phyloP scores from a whole-genome alignment of 2,113 vertebrate species.

The Prochilodus magdalenae region DNA sequence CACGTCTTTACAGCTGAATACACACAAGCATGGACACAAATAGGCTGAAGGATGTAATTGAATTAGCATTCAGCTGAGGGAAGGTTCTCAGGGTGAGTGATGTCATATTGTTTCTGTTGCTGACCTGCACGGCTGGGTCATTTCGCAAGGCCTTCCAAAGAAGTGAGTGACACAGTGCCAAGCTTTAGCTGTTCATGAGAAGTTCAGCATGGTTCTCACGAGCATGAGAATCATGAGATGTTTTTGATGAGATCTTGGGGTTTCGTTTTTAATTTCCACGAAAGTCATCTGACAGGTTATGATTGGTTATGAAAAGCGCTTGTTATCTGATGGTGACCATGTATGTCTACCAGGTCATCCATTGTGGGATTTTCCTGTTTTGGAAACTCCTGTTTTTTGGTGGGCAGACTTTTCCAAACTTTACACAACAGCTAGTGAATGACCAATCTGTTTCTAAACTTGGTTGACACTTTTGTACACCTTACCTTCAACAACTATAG shows the following conservation, averaged over 20 bases:
- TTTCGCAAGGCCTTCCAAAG: background rate
- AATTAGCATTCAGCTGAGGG: constrained; percentile 17
- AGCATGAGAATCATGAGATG: background rate
- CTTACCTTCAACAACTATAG: too few species aligned
- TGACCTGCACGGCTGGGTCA: background rate
- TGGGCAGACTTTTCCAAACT: too few species aligned
- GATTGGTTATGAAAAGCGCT: too few species aligned
- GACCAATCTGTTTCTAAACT: too few species aligned
- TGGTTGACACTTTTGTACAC: too few species aligned
- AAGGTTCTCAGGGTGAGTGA: background rate
- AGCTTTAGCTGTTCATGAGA: background rate
- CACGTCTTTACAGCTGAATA: constrained; percentile 40
- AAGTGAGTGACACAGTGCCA: background rate
- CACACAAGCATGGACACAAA: constrained; percentile 35
- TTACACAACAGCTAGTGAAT: too few species aligned
- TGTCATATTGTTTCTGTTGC: constrained; percentile 1
- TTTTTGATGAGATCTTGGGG: background rate
- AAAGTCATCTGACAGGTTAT: too few species aligned
- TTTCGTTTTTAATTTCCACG: too few species aligned
- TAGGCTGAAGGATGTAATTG: constrained; percentile 41
- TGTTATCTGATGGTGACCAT: too few species aligned
- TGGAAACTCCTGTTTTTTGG: too few species aligned
- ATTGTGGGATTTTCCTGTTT: too few species aligned
- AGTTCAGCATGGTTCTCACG: background rate
- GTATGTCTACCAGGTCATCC: too few species aligned